Percentiles rank a stretch among this genome's conserved stretches.
Evolutionary conservation across 2,888 invertebrate genomes (phyloP).

Genomic region (Prosopocoilus inquinatus): DNA sequence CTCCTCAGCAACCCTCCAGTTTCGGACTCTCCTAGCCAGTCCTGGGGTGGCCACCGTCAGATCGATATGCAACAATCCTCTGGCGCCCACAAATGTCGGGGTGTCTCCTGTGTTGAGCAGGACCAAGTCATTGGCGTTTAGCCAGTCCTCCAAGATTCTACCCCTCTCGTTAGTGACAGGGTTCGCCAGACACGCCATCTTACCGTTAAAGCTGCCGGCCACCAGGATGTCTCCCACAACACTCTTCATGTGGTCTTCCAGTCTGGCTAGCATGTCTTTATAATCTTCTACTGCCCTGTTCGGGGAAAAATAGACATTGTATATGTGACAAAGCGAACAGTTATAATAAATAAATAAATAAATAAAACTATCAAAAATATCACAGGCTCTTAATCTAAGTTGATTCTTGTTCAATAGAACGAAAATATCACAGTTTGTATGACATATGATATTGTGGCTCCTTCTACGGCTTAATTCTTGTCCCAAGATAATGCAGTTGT

Average conservation of each 20-base stretch:
- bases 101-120: conserved; percentile 11
- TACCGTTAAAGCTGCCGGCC: conserved; percentile 20
- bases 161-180: conserved; percentile 7
- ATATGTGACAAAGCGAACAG: too few species aligned
- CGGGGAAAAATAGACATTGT: conserved; percentile 18
- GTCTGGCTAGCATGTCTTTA: conserved; percentile 7
- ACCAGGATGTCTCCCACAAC: conserved; percentile 5
- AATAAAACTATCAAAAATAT: too few species aligned
- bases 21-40: too few species aligned
- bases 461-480: too few species aligned
- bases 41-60: conserved; percentile 8
- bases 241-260: conserved; percentile 12
- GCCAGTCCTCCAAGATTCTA: conserved; percentile 16
- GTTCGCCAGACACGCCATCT: conserved; percentile 2
- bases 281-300: conserved; percentile 17
- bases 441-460: too few species aligned
- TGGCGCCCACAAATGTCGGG: conserved; percentile 9
- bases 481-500: too few species aligned
- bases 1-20: too few species aligned
- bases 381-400: too few species aligned
- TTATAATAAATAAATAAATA: too few species aligned
- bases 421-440: too few species aligned
- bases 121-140: conserved; percentile 2
- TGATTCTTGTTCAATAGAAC: too few species aligned
- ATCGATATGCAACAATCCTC: conserved; percentile 15